Evolutionary conservation across 2,888 invertebrate species (phyloP), one percentile per base, ranked within the genome.

Genomic region (Eulithis prunata): DNA sequence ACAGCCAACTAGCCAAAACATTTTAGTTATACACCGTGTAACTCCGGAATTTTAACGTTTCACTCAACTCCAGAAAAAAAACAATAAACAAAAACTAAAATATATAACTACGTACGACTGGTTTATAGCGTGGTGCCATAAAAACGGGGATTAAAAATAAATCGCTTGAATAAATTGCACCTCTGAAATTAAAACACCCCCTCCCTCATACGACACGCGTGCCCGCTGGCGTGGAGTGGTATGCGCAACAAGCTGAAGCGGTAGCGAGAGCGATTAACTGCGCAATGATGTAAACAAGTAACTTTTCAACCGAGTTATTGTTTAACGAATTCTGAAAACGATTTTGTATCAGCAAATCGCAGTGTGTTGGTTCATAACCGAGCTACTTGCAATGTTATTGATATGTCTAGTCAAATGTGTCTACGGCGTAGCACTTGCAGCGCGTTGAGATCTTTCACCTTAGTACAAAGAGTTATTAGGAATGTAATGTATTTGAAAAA

Each of bases 111-210:
- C 86, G 89, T 90, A 88, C 86, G 87, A 87, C 87, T 87, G 80
- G 87, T 90, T 92, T 92, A 91, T 91, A 85, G 89, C 90, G 87
- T 83, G 85, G 87, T 84, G 82, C 84, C 88, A 91, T 92, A 93
- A 93, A 91, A 92, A 91, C 89, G 90, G 86, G 92, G 91, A 93
- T 93, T 92, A 93, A 93, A 92, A 93, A 91, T 92, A 91, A 93
- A 93, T 93, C 91, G 92, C 91, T 91, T 90, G 92, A 92, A 91
- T 92, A 92, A 92, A 93, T 91, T 91, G 91, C 90, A 91, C 90
- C 91, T 91, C 90, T 91, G 90, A 93, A 93, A 92, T 91, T 92
- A 91, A 91, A 93, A 91, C 89, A 86, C 90, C 88, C 92, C 90
- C 91, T 90, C 92, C 90, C 91, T 90, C 91, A 83, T 84, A 72